Percentiles rank a stretch among this genome's conserved stretches.
These are phyloP conservation scores for Eurystomus gularis DNA, from an alignment of 2,113 vertebrate species.

Conservation along the genomic window DNA sequence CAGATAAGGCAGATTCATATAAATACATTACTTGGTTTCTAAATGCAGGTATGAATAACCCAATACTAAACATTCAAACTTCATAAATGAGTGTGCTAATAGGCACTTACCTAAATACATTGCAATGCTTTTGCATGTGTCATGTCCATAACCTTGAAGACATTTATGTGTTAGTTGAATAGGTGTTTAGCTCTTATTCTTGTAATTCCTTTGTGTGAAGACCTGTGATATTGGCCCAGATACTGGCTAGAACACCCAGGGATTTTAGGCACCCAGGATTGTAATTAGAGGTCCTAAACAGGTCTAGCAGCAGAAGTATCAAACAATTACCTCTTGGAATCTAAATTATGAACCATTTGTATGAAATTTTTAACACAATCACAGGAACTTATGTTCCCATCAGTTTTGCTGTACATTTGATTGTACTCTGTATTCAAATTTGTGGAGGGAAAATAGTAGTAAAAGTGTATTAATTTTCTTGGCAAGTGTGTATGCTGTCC, in stretches of 20 bases:
- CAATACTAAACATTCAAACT: background rate
- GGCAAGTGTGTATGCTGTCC: background rate
- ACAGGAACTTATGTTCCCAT: background rate
- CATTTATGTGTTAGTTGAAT: background rate
- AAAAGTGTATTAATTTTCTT: background rate
- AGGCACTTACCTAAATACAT: background rate
- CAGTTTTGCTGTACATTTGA: background rate
- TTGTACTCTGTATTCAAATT: background rate
- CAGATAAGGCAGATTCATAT: background rate
- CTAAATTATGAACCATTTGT: background rate
- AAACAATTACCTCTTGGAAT: background rate
- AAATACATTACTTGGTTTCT: background rate
- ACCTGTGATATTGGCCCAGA: background rate
- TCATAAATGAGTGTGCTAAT: background rate
- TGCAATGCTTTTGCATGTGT: background rate
- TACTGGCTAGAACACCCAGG: accelerated
- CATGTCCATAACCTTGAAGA: background rate
- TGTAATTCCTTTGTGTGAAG: background rate
- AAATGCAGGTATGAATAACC: background rate
- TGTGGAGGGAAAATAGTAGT: background rate
- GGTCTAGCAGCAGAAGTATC: background rate
- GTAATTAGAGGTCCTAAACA: background rate
- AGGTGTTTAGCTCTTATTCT: background rate
- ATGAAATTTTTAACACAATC: background rate
- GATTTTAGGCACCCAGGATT: background rate